Evolutionary conservation across 2,113 vertebrate genomes (phyloP).

Genomic region (Axis porcinus): DNA sequence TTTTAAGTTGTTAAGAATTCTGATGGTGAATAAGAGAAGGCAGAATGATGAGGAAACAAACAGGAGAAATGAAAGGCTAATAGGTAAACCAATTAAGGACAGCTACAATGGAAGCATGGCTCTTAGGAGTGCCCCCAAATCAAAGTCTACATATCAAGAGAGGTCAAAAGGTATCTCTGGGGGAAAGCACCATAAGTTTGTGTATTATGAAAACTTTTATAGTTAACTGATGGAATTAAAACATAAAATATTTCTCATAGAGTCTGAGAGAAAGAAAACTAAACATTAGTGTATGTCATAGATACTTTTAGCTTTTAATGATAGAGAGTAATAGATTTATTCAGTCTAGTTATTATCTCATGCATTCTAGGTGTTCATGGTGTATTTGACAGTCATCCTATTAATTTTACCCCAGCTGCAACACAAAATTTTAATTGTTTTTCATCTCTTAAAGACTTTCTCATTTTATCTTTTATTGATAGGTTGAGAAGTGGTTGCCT

Average conservation of each 20-base stretch:
- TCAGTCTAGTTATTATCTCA: background rate
- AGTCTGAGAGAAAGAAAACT: background rate
- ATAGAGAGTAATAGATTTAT: background rate
- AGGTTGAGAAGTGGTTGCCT: background rate
- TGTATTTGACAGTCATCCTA: background rate
- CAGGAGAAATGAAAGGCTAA: background rate
- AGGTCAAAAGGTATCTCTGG: background rate
- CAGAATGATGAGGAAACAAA: background rate
- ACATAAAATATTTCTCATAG: background rate
- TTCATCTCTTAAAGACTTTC: background rate
- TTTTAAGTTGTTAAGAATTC: background rate
- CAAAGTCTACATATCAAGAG: background rate
- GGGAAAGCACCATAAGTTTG: background rate
- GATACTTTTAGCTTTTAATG: background rate
- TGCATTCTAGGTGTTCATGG: background rate
- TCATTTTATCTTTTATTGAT: background rate
- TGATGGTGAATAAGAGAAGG: background rate
- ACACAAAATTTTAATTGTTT: background rate
- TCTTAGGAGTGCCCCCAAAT: background rate
- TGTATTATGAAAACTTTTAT: background rate
- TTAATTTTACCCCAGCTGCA: background rate
- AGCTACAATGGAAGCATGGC: too few species aligned
- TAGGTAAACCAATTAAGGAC: background rate
- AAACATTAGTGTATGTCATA: background rate
- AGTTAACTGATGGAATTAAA: background rate